phyloP scores from a whole-genome alignment of 2,888 invertebrate species.

The Perithous albicinctus region DNA sequence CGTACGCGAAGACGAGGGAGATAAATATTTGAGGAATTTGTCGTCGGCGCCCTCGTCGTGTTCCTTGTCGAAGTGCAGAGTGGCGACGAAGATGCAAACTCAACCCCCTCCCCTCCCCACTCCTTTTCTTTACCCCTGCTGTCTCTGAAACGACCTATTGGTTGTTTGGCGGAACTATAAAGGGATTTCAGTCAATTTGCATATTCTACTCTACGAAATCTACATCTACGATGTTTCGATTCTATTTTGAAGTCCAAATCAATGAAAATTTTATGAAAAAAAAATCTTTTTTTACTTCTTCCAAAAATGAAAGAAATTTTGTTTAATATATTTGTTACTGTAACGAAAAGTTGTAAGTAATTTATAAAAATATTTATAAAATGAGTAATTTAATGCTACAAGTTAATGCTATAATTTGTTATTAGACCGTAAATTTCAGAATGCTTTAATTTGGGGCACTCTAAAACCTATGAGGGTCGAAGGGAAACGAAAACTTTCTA shows the following conservation, averaged over 20 bases:
- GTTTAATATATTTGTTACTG: too few species aligned
- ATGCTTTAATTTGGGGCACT: neutral
- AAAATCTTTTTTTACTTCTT: too few species aligned
- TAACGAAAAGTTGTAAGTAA: too few species aligned
- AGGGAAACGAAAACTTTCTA: slow-evolving; percentile 5
- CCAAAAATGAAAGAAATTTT: too few species aligned
- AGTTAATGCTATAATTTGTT: neutral
- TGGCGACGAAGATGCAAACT: slow-evolving; percentile 61
- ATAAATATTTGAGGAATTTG: slow-evolving; percentile 85
- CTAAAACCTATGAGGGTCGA: slow-evolving; percentile 4
- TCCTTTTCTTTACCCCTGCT: slow-evolving; percentile 8
- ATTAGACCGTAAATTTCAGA: neutral
- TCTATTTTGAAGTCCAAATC: neutral
- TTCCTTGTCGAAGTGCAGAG: slow-evolving; percentile 55
- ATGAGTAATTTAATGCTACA: too few species aligned
- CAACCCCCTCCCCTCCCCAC: slow-evolving; percentile 31
- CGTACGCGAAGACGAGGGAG: slow-evolving; percentile 71
- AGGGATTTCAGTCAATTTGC: slow-evolving; percentile 82
- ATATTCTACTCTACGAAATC: slow-evolving; percentile 58
- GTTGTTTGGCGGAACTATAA: slow-evolving; percentile 80
- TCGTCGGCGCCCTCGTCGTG: slow-evolving; percentile 73
- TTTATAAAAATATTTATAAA: too few species aligned
- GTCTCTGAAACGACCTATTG: slow-evolving; percentile 75
- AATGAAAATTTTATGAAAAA: neutral
- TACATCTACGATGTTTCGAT: slow-evolving; percentile 46